Evolutionary conservation across 1,140 invertebrate genomes (phyloP).

Genomic region (Microplitis demolitor): DNA sequence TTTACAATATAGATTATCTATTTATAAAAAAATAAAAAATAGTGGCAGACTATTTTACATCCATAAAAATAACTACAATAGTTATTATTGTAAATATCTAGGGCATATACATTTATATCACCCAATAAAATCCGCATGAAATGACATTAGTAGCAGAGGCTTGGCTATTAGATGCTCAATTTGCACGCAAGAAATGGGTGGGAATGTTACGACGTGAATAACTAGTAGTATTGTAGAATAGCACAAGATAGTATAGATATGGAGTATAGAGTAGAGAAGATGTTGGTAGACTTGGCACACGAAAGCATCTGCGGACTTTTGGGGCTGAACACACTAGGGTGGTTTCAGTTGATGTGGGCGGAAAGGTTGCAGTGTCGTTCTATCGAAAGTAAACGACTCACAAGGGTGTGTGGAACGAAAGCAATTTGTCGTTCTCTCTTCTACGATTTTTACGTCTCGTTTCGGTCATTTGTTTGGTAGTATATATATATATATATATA

Average conservation of each 20-base stretch:
- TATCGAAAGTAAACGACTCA: constrained; percentile 20
- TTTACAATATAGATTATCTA: no score
- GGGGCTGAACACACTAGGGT: constrained; percentile 11
- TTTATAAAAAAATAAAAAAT: neutral
- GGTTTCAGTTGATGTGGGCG: constrained; percentile 16
- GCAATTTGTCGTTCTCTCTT: constrained; percentile 35
- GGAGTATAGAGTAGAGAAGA: neutral
- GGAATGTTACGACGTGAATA: neutral
- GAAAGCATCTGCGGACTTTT: constrained; percentile 22
- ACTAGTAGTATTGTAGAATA: neutral
- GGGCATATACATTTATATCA: neutral
- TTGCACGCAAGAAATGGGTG: constrained; percentile 16
- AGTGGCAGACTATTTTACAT: neutral
- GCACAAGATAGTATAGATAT: neutral
- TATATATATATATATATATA: neutral
- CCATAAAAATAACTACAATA: neutral
- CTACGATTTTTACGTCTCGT: constrained; percentile 30
- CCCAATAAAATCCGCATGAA: neutral
- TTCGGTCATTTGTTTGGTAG: constrained; percentile 30
- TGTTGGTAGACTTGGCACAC: neutral
- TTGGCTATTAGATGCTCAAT: constrained; percentile 14
- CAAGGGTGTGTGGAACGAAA: constrained; percentile 22
- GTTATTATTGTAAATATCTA: neutral
- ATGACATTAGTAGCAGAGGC: neutral
- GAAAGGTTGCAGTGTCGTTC: constrained; percentile 19